Percentiles rank a stretch among this genome's conserved stretches.
phyloP scores from a whole-genome alignment of 2,113 vertebrate species.

The Protomyctophum bolini region DNA sequence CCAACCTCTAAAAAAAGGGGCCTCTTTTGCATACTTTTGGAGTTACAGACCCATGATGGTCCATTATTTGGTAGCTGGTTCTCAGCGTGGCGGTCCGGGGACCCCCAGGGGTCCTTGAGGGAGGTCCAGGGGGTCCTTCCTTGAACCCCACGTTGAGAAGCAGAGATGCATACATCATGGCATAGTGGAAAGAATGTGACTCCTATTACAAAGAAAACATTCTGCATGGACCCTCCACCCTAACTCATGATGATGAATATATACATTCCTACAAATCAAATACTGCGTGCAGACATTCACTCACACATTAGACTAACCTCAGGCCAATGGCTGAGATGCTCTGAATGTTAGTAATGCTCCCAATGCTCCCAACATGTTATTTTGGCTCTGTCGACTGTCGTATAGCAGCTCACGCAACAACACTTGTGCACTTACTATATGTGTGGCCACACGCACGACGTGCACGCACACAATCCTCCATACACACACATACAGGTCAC shows the following conservation, averaged over 20 bases:
- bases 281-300: neutral
- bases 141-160: neutral
- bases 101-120: neutral
- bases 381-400: neutral
- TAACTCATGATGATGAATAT: neutral
- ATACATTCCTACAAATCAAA: neutral
- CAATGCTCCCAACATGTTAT: constrained; percentile 37
- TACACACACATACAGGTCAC: neutral
- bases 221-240: neutral
- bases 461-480: neutral
- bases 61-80: no score
- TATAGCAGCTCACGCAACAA: constrained; percentile 18
- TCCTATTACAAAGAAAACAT: constrained; percentile 4
- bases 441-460: neutral
- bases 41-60: no score
- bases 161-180: neutral
- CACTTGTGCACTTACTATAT: constrained; percentile 19
- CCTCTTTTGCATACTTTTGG: no score
- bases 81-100: no score
- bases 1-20: no score
- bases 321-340: constrained; percentile 24
- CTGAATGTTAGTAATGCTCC: constrained; percentile 52
- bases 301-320: constrained; percentile 8
- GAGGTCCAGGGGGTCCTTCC: neutral
- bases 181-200: no score